Base-by-base conservation (phyloP, 2,797 vertebrate species). In the Rhinoraja longicauda region DNA sequence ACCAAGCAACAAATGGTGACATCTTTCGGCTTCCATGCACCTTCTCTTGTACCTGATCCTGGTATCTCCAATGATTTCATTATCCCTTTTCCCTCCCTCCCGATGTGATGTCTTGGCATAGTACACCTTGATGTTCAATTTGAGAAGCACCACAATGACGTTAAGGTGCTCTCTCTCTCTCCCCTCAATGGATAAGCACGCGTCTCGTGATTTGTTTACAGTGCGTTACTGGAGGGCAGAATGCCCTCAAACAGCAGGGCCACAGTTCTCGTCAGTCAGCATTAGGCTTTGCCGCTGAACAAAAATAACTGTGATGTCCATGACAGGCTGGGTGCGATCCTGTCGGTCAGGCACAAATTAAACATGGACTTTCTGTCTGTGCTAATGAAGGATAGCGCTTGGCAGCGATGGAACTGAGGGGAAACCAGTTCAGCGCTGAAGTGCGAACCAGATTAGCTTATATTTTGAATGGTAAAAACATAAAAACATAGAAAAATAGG, bases 221-320 rank as follows among this genome's bases (percentile, higher is more conserved):
- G 62, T 64, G 59, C 13, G 2, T 64, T 64, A 64, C 84, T 67
- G 15, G n/a, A 24, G 53, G n/a, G 19, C 59, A 36, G 21, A 67
- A 19, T 36, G 62, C 88, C 36, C 84, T 88, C 62, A 88, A 67
- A 88, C n/a, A 88, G 7, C 84, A 67, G 84, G 84, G 59, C 62
- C 64, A 26, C 62, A 88, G 36, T 67, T 67, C 19, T 64, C 62
- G n/a, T 88, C 62, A 88, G 62, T 88, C 84, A 88, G 59, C 15
- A 88, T 88, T 88, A 67, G 62, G 84, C 6, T 32, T 88, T 67
- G n/a, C 17, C 4, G 62, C 62, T 10, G 84, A 88, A 17, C 84
- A 88, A 88, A 88, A 67, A 4, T 88, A 88, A 88, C 88, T 88
- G 84, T 67, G 59, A 36, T 67, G n/a, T 67, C 84, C 84, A n/a